These are phyloP conservation scores for Nasonovia ribisnigri DNA, from an alignment of 2,888 invertebrate species.

Conservation along the genomic window DNA sequence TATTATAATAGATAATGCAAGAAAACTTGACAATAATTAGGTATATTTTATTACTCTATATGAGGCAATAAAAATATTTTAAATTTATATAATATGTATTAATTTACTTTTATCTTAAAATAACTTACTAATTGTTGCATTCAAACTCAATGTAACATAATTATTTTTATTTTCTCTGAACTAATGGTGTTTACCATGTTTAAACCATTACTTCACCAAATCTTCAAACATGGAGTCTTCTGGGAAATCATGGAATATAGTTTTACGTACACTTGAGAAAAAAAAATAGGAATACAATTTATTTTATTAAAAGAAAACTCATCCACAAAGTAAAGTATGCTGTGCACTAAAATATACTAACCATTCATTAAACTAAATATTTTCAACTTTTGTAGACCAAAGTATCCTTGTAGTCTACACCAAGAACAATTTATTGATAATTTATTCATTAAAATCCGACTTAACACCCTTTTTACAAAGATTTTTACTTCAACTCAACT, in stretches of 20 bases:
- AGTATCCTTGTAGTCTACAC: not conserved
- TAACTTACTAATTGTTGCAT: too few relatives aligned
- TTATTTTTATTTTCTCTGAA: not conserved
- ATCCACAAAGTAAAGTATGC: too few relatives aligned
- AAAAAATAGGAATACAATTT: too few relatives aligned
- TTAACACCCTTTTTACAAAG: constrained; percentile 13
- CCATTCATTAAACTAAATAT: not conserved
- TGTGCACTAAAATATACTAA: not conserved
- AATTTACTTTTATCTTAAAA: too few relatives aligned
- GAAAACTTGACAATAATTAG: too few relatives aligned
- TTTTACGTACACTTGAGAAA: not conserved
- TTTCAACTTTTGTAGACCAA: not conserved
- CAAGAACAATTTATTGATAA: constrained; percentile 13
- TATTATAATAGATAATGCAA: too few relatives aligned
- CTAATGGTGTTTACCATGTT: not conserved
- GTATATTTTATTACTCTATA: too few relatives aligned
- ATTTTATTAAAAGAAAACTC: too few relatives aligned
- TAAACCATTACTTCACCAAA: constrained; percentile 22
- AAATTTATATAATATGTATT: too few relatives aligned
- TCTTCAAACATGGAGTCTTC: not conserved
- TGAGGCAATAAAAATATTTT: too few relatives aligned
- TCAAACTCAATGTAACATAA: too few relatives aligned
- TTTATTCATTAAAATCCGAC: not conserved
- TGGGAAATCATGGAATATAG: not conserved
- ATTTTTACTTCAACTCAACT: not conserved